Base-by-base conservation (phyloP, 2,113 vertebrate species). In the Ivindomyrus marchei region DNA sequence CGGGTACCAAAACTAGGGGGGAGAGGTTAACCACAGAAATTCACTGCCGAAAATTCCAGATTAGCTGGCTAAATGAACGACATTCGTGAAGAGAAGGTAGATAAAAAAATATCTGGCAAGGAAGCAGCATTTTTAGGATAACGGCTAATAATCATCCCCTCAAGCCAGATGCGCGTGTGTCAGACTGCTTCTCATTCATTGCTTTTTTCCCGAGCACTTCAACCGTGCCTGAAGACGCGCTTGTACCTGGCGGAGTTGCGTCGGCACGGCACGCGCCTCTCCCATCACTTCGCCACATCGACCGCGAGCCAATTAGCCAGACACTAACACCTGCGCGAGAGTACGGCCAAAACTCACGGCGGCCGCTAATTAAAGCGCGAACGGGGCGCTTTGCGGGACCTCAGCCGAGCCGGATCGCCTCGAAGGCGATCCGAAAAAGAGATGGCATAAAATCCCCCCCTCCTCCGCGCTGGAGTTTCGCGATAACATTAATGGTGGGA, bases 331-430 rank as follows among this genome's bases (percentile, higher is more conserved):
- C 83, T 85, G 83, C 39, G 24, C 83, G 45, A 47, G 45, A 47
- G 83, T 7, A n/a, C 39, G 45, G 45, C 39, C 39, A 24, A n/a
- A 47, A 47, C 83, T 85, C 45, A n/a, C 39, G 24, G 24, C 83
- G 3, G 45, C 45, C 83, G 83, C 80, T 84, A 84, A 85, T 85
- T 85, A 85, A 47, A 85, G 24, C 83, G 74, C 74, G 74, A 80
- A 42, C 4, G 4, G 62, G 17, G 31, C 70, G 31, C 31, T 77
- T 77, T 24, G 27, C 36, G 70, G 70, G 70, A 77, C 70, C 0
- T 0, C 70, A 1, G 4, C 74, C 15, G 74, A 17, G 74, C 13
- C n/a, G 62, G 62, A 70, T 70, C 62, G 27, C 62, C 36, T 39
- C 1, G 0, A 17, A 80, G 74, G 74, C 74, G 13, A 42, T 36